Evolutionary conservation across 2,113 vertebrate species (phyloP).

Genomic region (Oceanodroma tethys): DNA sequence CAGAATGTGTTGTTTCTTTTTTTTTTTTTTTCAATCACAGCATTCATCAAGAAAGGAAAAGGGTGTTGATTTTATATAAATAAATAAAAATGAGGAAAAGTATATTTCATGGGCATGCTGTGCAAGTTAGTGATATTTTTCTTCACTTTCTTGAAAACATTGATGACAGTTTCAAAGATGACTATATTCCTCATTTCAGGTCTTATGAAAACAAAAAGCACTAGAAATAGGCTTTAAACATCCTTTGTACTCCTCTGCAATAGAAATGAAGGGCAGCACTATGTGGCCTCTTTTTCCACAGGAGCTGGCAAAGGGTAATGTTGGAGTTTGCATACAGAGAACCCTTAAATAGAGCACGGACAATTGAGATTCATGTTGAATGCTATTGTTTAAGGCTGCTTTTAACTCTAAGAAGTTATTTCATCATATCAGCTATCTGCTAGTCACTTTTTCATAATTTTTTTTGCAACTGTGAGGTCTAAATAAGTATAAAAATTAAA

Average conservation of each 20-base stretch:
- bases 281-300: not conserved
- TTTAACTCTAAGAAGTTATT: not conserved
- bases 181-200: not conserved
- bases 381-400: not conserved
- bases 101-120: not conserved
- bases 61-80: slow-evolving; percentile 8
- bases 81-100: not conserved
- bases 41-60: not conserved
- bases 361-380: not conserved
- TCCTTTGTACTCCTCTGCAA: not conserved
- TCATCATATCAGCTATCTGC: not conserved
- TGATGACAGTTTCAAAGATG: not conserved
- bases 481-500: not conserved
- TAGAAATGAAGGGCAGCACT: not conserved
- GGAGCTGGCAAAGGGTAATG: not conserved
- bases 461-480: not conserved
- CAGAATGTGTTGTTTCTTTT: not conserved
- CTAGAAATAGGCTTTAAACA: not conserved
- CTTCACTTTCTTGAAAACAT: not conserved
- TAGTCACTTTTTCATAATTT: not conserved
- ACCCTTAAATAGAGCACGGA: not conserved
- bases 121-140: not conserved
- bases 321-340: not conserved
- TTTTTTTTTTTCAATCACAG: not conserved
- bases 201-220: not conserved